Evolutionary conservation across 2,113 vertebrate genomes (phyloP).

Genomic region (Erinaceus europaeus): DNA sequence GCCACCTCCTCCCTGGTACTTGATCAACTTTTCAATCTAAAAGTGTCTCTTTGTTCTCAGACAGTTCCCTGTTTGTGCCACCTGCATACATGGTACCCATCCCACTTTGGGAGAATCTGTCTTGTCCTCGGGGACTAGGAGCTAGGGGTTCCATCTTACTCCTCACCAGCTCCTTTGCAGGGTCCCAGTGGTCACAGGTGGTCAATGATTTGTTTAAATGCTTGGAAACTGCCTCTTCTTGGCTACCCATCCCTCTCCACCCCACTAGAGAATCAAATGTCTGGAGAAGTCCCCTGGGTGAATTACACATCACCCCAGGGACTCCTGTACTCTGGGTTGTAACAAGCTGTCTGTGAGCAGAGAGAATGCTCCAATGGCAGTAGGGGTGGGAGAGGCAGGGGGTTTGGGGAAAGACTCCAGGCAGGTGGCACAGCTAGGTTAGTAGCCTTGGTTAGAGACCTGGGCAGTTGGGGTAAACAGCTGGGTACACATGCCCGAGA

Average conservation of each 20-base stretch:
- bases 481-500: no score
- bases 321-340: neutral
- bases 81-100: neutral
- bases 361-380: neutral
- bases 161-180: neutral
- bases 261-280: no score
- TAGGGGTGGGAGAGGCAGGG: neutral
- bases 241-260: neutral
- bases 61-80: neutral
- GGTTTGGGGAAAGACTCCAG: neutral
- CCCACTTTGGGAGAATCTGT: neutral
- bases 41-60: neutral
- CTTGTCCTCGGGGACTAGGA: neutral
- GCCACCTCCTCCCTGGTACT: neutral
- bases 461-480: neutral
- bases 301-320: neutral
- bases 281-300: no score
- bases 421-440: neutral
- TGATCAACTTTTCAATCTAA: neutral
- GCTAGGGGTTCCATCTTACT: neutral
- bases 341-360: neutral
- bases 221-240: neutral
- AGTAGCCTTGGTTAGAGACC: neutral
- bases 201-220: no score
- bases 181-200: neutral